These are phyloP conservation scores for Drosophila subquinaria DNA, from an alignment of 2,888 invertebrate species.

Conservation along the genomic window DNA sequence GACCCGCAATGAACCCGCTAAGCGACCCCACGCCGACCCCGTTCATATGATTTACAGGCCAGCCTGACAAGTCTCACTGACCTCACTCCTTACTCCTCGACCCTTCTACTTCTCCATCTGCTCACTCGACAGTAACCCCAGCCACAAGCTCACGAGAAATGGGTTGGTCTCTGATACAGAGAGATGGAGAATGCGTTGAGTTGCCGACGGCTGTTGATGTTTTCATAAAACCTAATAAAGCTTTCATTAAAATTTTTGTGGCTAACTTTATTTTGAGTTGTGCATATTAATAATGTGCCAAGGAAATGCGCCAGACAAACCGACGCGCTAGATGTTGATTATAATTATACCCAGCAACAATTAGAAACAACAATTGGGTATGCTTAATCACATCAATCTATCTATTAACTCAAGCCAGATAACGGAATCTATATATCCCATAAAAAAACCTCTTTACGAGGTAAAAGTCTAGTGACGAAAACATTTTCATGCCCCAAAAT, in stretches of 20 bases:
- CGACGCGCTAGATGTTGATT: constrained; percentile 14
- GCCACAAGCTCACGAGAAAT: constrained; percentile 3
- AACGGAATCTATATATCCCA: too few relatives aligned
- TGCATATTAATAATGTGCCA: constrained; percentile 60
- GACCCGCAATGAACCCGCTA: constrained; percentile 59
- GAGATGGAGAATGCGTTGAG: background rate
- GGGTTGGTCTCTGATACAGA: constrained; percentile 17
- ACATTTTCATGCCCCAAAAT: too few relatives aligned
- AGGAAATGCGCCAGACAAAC: constrained; percentile 50
- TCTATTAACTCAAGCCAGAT: background rate
- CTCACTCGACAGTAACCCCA: background rate
- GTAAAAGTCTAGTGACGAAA: too few relatives aligned
- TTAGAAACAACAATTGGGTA: background rate
- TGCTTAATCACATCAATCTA: background rate
- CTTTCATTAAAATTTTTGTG: constrained; percentile 62
- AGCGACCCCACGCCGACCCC: constrained; percentile 56
- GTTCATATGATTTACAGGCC: constrained; percentile 65
- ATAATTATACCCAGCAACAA: constrained; percentile 8
- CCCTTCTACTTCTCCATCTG: background rate
- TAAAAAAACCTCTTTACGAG: too few relatives aligned
- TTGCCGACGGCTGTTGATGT: constrained; percentile 52
- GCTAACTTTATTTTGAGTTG: constrained; percentile 63
- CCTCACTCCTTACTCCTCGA: constrained; percentile 18
- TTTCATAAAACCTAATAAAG: constrained; percentile 68
- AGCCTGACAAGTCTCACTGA: constrained; percentile 42